Percentiles rank a stretch among this genome's conserved stretches.
Conservation (phyloP, 1,140 invertebrate genomes). For the Zophobas atratus region DNA sequence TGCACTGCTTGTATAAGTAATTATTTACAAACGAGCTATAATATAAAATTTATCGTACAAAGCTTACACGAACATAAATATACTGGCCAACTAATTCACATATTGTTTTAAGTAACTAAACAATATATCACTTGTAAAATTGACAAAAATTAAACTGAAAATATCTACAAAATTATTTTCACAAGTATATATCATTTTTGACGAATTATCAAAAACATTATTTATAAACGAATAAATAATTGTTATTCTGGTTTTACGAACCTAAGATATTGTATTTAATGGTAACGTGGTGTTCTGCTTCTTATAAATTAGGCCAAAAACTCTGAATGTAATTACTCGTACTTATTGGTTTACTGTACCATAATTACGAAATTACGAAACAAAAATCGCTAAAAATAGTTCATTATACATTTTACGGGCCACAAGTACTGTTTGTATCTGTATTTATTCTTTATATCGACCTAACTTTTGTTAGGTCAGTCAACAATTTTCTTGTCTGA, state of each 20-base stretch:
- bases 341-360: too few relatives aligned
- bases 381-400: too few relatives aligned
- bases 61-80: constrained; percentile 47
- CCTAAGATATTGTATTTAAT: too few relatives aligned
- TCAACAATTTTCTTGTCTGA: constrained; percentile 37
- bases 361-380: too few relatives aligned
- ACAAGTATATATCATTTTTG: not conserved
- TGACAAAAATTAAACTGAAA: constrained; percentile 39
- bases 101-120: constrained; percentile 25
- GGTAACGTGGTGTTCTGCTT: too few relatives aligned
- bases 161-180: constrained; percentile 48
- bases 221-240: not conserved
- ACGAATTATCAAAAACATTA: not conserved
- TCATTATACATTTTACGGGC: too few relatives aligned
- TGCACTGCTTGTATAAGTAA: constrained; percentile 55
- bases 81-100: constrained; percentile 58
- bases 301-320: too few relatives aligned
- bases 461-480: constrained; percentile 44
- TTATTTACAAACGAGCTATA: constrained; percentile 48
- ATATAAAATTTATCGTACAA: constrained; percentile 16
- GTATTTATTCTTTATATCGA: not conserved
- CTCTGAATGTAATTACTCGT: too few relatives aligned
- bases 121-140: constrained; percentile 51
- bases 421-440: not conserved
- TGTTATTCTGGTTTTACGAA: not conserved